These are phyloP conservation scores for Arvicanthis niloticus DNA, from an alignment of 2,113 vertebrate genomes.

Conservation along the genomic window DNA sequence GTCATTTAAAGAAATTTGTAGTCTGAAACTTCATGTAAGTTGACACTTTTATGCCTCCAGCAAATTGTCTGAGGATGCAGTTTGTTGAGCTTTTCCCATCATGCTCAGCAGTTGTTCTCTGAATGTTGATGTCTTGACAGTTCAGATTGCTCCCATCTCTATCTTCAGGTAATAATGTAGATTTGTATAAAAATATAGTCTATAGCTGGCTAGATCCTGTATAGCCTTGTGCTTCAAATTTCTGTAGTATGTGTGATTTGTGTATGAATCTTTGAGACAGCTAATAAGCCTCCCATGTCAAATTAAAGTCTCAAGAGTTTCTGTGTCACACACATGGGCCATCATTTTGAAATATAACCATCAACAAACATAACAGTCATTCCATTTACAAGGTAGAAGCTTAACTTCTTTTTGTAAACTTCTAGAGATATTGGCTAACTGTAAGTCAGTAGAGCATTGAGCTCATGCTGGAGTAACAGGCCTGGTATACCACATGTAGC, in stretches of 20 bases:
- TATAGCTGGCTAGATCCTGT: neutral
- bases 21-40: neutral
- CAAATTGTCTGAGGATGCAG: neutral
- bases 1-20: conserved; percentile 47
- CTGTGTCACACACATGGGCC: neutral
- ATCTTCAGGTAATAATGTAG: neutral
- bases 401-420: neutral
- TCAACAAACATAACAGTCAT: neutral
- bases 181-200: neutral
- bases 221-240: neutral
- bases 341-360: neutral
- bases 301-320: neutral
- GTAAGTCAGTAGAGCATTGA: neutral
- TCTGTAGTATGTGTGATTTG: neutral
- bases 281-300: neutral
- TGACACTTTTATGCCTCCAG: conserved; percentile 47
- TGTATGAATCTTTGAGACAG: conserved; percentile 1
- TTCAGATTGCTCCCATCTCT: neutral
- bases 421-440: neutral
- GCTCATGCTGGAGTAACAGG: neutral
- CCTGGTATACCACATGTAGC: too few relatives aligned
- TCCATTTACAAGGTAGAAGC: neutral
- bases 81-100: neutral
- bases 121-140: neutral
- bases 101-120: neutral